These are phyloP conservation scores for Drosophila imparisetae DNA, from an alignment of 2,888 invertebrate species.

Conservation along the genomic window DNA sequence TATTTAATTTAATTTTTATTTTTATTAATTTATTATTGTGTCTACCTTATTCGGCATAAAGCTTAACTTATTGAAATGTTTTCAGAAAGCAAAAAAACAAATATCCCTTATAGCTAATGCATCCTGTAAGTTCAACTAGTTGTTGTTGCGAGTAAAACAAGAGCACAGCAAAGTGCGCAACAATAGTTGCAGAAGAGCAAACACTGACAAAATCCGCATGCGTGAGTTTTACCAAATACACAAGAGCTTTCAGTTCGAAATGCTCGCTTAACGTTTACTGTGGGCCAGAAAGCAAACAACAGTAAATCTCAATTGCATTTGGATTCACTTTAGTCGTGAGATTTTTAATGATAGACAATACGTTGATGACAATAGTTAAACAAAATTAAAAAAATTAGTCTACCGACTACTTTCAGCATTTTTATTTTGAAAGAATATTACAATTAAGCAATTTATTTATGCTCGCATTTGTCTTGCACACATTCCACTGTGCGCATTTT, in stretches of 20 bases:
- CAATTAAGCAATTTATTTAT: not conserved
- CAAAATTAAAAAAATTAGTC: not conserved
- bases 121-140: constrained; percentile 1
- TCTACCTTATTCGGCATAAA: not conserved
- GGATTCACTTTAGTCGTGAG: not conserved
- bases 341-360: not conserved
- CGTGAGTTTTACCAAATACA: not conserved
- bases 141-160: not conserved
- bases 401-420: not conserved
- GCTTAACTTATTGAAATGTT: not conserved
- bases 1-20: not conserved
- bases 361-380: not conserved
- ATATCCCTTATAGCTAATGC: not conserved
- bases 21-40: not conserved
- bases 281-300: not conserved
- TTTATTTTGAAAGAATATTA: not conserved
- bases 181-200: not conserved
- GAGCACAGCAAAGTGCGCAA: not conserved
- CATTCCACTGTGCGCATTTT: not conserved
- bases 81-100: not conserved
- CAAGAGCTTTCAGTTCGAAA: not conserved
- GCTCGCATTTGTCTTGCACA: not conserved
- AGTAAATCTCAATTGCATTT: not conserved
- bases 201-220: not conserved
- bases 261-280: not conserved